A percentile compares a stretch with the other conserved stretches of the same genome.
These are phyloP conservation scores for Parnassius apollo DNA, from an alignment of 2,888 invertebrate genomes.

Conservation along the genomic window DNA sequence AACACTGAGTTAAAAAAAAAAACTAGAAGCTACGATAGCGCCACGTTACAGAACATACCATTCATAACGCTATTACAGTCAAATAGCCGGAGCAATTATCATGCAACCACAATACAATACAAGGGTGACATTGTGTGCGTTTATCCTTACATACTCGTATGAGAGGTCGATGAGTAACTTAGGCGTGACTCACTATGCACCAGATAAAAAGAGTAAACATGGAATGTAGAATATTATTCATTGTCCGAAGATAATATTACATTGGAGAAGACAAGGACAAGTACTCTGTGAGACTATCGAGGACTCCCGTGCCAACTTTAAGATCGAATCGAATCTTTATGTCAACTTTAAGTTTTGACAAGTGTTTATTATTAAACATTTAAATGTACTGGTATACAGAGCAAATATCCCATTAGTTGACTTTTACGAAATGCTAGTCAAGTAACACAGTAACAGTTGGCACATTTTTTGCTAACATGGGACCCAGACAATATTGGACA, in stretches of 20 bases:
- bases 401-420: too few relatives aligned
- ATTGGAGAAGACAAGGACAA: constrained; percentile 22
- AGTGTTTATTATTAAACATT: too few relatives aligned
- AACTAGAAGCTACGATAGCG: constrained; percentile 24
- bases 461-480: too few relatives aligned
- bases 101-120: constrained; percentile 31
- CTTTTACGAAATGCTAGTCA: too few relatives aligned
- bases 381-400: too few relatives aligned
- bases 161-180: constrained; percentile 40
- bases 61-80: constrained; percentile 30
- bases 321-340: too few relatives aligned
- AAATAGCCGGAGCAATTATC: constrained; percentile 38
- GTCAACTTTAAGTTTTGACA: too few relatives aligned
- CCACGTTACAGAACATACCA: constrained; percentile 29
- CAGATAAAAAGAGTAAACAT: constrained; percentile 37
- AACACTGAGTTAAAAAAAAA: constrained; percentile 2
- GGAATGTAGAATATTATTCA: constrained; percentile 12
- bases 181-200: constrained; percentile 34
- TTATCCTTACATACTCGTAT: constrained; percentile 31
- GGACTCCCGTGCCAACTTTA: not conserved
- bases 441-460: too few relatives aligned
- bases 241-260: not conserved
- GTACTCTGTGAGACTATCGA: constrained; percentile 16
- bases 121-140: constrained; percentile 36
- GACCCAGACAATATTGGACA: too few relatives aligned